A percentile compares a stretch with the other conserved stretches of the same genome.
Conservation (phyloP, 2,797 vertebrate genomes). For the Spheniscus humboldti region DNA sequence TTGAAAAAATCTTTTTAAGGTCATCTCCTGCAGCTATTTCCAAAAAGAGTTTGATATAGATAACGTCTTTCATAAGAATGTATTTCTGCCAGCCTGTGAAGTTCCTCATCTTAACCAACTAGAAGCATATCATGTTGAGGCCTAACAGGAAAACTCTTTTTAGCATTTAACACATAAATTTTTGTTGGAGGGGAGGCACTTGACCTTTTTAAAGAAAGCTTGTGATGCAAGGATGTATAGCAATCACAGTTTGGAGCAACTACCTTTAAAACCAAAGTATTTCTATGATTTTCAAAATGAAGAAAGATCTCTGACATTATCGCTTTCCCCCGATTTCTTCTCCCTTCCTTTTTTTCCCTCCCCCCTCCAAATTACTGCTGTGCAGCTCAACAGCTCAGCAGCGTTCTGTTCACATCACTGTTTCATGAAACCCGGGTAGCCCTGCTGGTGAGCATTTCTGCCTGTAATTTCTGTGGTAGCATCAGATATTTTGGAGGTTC, state of each 20-base stretch:
- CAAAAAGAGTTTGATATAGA: not conserved
- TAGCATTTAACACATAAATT: not conserved
- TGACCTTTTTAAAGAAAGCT: not conserved
- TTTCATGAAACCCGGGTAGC: not conserved
- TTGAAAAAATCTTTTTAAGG: not conserved
- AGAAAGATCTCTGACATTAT: not conserved
- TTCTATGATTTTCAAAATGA: not conserved
- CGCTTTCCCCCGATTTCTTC: not conserved
- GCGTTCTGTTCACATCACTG: not conserved
- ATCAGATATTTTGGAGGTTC: not conserved
- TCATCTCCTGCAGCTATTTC: not conserved
- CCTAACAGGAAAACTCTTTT: not conserved
- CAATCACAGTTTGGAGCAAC: not conserved
- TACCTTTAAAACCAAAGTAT: not conserved
- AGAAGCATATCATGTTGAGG: not conserved
- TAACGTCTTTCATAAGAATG: not conserved
- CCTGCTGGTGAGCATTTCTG: not conserved
- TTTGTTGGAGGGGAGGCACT: not conserved
- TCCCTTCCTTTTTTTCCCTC: rapidly evolving
- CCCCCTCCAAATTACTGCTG: rapidly evolving
- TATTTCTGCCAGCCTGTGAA: not conserved
- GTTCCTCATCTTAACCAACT: not conserved
- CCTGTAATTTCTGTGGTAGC: not conserved
- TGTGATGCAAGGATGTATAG: not conserved
- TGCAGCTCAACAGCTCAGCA: not conserved